Evolutionary conservation across 2,113 vertebrate genomes (phyloP), one percentile per base, ranked within the genome.

Genomic region (Xyliphius kryptos): DNA sequence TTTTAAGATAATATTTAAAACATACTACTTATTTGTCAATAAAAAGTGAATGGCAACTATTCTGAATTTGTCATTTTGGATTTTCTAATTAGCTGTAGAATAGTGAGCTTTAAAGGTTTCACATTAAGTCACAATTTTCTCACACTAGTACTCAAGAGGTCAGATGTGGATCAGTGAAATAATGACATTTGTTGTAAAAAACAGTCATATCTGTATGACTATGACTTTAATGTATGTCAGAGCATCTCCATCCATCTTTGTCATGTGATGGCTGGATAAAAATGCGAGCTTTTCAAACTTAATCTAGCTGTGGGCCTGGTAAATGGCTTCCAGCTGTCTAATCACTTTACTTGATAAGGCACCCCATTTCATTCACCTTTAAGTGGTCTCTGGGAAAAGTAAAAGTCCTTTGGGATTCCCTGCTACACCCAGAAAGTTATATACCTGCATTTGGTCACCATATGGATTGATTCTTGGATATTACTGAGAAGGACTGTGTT

Each of bases 281-380:
- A 62, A 72, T 58, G 49, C 66, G 67, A 72, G 75, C 77, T 79
- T 81, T 77, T 66, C 74, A 67, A 76, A 75, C 71, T 76, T 79
- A 71, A 81, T 75, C 78, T 72, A 69, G 64, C 66, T 11, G 41
- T 66, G 64, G 52, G 75, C 65, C 76, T 79, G 76, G 68, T 81
- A 92, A 92, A 93, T 91, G 84, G 73, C 80, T 92, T 91, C 90
- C 89, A 93, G 91, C 91, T 93, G 90, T 83, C 74, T 87, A 76
- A 81, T 86, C 72, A 81, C 86, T 81, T 74, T 81, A 76, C 61
- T 82, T 84, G 92, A 94, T 93, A 92, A 94, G 83, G 74, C 79
- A 74, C 64, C 26, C 77, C 63, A 66, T 58, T 75, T 57, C 59
- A 17, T 70, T 69, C 68, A 66, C 60, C 65, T 58, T 70, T 74